Evolutionary conservation across 2,888 invertebrate species (phyloP), one percentile per base, ranked within the genome.

Genomic region (Chymomyza amoena): DNA sequence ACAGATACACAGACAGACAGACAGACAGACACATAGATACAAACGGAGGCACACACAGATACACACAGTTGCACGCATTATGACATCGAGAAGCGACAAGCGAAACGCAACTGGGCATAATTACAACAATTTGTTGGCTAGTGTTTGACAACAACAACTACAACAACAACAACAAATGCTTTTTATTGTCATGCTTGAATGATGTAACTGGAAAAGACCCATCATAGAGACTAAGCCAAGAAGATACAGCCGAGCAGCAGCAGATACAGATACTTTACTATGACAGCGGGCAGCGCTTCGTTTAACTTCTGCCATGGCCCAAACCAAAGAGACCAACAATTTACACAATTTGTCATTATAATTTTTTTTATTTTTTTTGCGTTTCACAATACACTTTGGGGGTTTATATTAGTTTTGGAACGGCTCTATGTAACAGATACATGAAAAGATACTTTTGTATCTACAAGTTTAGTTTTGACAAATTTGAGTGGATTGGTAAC

Each of bases 121-220:
- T 85, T 85, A 85, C 86, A 81, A 87, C 85, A 85, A 87, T 85
- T 85, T 85, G 85, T 85, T 79, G 80, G 64, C 87, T 85, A 87
- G 87, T 85, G 86, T 85, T 87, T 87, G 87, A 76, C 79, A 71
- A 71, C 62, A 73, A 61, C 56, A 73, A 57, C 69, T 78, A 70
- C 64, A 75, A 63, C 66, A 70, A 63, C 66, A 70, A 20, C 56
- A 68, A 36, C 64, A 70, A 15, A 62, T 68, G 66, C 68, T 72
- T 80, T 83, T 82, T 83, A 80, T 87, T 85, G 83, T 85, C 84
- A 85, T 85, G 85, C 77, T 80, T 85, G 76, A 85, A 85, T 85
- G 88, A 85, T 81, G 81, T 84, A 87, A 83, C 84, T 79, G 80
- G 80, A 84, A 83, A 77, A 73, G 76, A 36, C n/a, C 15, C 15